phyloP scores from a whole-genome alignment of 2,113 vertebrate species.

The Suncus etruscus region DNA sequence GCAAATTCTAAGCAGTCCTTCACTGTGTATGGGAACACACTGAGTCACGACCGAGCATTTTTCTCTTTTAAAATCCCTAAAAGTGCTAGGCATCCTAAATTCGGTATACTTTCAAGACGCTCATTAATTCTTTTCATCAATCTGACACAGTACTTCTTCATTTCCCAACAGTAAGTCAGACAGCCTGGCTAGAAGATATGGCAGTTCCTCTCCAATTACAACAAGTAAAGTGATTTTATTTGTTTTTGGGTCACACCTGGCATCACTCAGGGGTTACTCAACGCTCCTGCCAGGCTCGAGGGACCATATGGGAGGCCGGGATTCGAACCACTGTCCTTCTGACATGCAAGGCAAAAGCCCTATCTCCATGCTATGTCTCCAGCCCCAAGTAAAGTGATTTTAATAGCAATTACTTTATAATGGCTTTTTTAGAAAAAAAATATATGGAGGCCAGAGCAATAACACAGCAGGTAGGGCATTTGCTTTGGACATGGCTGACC shows the following conservation, averaged over 20 bases:
- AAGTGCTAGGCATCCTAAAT: slow-evolving; percentile 57
- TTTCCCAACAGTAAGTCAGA: slow-evolving; percentile 1
- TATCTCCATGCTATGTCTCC: too few species aligned
- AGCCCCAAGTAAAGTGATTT: slow-evolving; percentile 20
- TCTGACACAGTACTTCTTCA: slow-evolving; percentile 55
- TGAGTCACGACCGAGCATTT: slow-evolving; percentile 46
- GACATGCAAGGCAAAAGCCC: too few species aligned
- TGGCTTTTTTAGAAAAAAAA: slow-evolving; percentile 27
- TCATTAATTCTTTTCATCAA: not conserved
- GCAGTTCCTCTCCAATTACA: slow-evolving; percentile 23
- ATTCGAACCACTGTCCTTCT: too few species aligned
- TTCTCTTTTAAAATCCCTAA: slow-evolving; percentile 32
- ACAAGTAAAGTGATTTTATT: slow-evolving; percentile 37
- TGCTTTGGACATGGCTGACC: too few species aligned
- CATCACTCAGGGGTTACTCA: too few species aligned
- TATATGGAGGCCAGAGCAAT: not conserved
- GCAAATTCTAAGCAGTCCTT: slow-evolving; percentile 83
- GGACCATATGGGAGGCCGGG: too few species aligned
- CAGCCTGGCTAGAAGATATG: not conserved
- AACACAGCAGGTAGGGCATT: too few species aligned
- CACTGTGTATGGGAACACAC: slow-evolving; percentile 46
- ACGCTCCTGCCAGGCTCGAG: too few species aligned
- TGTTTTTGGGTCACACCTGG: too few species aligned
- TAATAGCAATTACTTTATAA: slow-evolving; percentile 54
- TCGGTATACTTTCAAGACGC: slow-evolving; percentile 37